These are phyloP conservation scores for Grapholita molesta DNA, from an alignment of 1,140 invertebrate species.

Conservation along the genomic window DNA sequence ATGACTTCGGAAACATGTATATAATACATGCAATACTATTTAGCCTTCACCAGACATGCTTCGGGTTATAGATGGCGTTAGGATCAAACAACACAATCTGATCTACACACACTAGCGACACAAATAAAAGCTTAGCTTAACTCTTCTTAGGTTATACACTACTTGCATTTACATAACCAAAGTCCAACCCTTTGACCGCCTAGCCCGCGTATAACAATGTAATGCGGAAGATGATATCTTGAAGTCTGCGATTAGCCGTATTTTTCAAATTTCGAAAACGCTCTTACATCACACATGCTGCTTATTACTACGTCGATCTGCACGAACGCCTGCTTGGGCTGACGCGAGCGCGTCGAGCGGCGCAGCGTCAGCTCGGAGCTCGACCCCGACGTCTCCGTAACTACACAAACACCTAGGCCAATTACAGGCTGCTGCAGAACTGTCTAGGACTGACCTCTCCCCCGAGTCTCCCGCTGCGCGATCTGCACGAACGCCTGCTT, in stretches of 20 bases:
- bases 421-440: too few relatives aligned
- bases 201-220: too few relatives aligned
- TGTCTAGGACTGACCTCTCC: conserved; percentile 38
- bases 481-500: conserved; percentile 71
- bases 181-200: too few relatives aligned
- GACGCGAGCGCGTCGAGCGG: conserved; percentile 67
- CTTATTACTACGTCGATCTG: conserved; percentile 37
- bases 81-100: background rate
- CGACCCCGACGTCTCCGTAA: conserved; percentile 60
- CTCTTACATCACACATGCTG: background rate
- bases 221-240: too few relatives aligned
- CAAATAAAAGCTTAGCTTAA: background rate
- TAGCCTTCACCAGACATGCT: background rate
- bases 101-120: background rate
- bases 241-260: too few relatives aligned
- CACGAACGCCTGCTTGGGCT: conserved; percentile 67
- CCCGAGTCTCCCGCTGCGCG: conserved; percentile 50
- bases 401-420: conserved; percentile 24
- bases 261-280: background rate
- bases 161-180: too few relatives aligned
- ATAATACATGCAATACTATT: background rate
- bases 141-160: too few relatives aligned
- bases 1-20: background rate
- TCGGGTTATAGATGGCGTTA: background rate
- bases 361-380: conserved; percentile 60